Evolutionary conservation across 2,113 vertebrate genomes (phyloP).

Genomic region (Lampris incognitus): DNA sequence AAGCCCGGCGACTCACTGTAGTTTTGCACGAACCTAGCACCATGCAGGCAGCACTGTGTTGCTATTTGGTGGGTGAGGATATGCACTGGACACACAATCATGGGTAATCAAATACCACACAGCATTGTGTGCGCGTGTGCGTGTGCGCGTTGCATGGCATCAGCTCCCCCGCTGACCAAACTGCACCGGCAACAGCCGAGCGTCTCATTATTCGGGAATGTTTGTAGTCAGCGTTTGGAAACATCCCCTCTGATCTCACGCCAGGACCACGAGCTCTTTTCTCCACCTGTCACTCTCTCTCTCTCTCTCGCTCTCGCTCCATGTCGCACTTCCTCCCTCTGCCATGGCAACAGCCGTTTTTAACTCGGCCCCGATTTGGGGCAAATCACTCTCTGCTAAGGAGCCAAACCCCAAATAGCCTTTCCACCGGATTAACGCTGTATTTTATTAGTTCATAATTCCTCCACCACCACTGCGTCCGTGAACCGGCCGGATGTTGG

Average conservation of each 20-base stretch:
- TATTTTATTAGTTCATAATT: slow-evolving; percentile 71
- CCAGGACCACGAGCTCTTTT: slow-evolving; percentile 36
- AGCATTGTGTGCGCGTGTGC: slow-evolving; percentile 12
- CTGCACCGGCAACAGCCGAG: slow-evolving; percentile 53
- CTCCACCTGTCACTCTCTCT: slow-evolving; percentile 27
- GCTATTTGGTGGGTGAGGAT: too few relatives aligned
- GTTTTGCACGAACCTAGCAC: too few relatives aligned
- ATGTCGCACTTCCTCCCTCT: slow-evolving; percentile 35
- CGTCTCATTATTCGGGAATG: slow-evolving; percentile 70
- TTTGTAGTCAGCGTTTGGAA: slow-evolving; percentile 54
- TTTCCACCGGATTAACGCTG: slow-evolving; percentile 70
- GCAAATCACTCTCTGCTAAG: slow-evolving; percentile 70
- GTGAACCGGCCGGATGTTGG: slow-evolving; percentile 41
- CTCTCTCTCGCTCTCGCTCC: slow-evolving; percentile 29
- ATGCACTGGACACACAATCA: too few relatives aligned
- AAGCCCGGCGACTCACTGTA: too few relatives aligned
- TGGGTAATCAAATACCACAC: too few relatives aligned
- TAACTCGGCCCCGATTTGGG: slow-evolving; percentile 59
- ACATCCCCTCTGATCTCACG: slow-evolving; percentile 54
- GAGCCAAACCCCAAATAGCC: slow-evolving; percentile 64
- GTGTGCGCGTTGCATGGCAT: neutral
- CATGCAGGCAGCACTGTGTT: too few relatives aligned
- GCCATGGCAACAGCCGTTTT: slow-evolving; percentile 60
- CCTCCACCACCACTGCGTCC: slow-evolving; percentile 64
- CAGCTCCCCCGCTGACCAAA: slow-evolving; percentile 28